phyloP scores from a whole-genome alignment of 2,113 vertebrate species.

The Seriola rivoliana region DNA sequence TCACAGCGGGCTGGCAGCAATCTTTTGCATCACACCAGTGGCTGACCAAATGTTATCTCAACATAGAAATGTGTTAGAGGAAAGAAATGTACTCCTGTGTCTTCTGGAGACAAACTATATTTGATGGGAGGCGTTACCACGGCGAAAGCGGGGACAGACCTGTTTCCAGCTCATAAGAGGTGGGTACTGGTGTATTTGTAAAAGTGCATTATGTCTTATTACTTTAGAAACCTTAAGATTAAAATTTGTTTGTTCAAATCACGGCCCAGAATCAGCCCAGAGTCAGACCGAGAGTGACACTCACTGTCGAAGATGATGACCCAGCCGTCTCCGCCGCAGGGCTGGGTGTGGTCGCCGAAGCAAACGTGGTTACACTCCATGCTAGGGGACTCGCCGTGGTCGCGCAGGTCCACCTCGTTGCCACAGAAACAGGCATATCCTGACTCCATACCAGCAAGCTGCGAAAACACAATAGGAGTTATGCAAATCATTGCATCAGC shows the following conservation, averaged over 20 bases:
- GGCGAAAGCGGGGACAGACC: too few relatives aligned
- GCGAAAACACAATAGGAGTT: slow-evolving; percentile 53
- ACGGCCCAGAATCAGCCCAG: neutral
- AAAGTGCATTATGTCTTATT: too few relatives aligned
- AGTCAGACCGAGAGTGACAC: slow-evolving; percentile 57
- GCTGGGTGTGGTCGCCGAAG: slow-evolving; percentile 96
- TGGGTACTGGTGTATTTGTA: too few relatives aligned
- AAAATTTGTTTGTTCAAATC: too few relatives aligned
- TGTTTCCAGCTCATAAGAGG: too few relatives aligned
- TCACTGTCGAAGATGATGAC: slow-evolving; percentile 97
- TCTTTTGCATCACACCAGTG: neutral
- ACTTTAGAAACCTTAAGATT: too few relatives aligned
- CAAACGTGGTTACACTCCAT: slow-evolving; percentile 97
- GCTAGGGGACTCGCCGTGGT: slow-evolving; percentile 89
- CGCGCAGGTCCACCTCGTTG: slow-evolving; percentile 91
- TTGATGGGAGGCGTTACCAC: too few relatives aligned
- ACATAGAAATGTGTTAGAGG: neutral
- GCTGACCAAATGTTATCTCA: neutral
- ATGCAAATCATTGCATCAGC: slow-evolving; percentile 41
- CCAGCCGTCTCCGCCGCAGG: slow-evolving; percentile 96
- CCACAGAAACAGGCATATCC: slow-evolving; percentile 98
- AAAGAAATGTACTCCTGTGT: too few relatives aligned
- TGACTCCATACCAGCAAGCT: slow-evolving; percentile 98
- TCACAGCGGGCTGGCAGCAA: neutral
- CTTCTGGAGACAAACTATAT: too few relatives aligned